Evolutionary conservation across 2,113 vertebrate genomes (phyloP).

Genomic region (Crotophaga sulcirostris): DNA sequence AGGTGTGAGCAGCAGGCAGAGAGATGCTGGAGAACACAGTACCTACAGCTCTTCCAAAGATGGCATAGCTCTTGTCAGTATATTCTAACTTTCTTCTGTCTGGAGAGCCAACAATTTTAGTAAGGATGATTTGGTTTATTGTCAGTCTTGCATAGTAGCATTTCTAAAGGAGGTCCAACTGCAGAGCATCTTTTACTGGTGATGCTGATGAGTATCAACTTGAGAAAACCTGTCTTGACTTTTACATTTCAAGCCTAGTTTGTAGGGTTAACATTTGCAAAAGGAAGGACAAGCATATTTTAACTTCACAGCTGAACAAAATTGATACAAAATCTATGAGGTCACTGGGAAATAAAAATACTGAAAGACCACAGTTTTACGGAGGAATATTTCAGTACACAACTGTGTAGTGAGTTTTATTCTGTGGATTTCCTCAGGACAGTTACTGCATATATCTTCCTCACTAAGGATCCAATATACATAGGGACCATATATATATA

Average conservation of each 20-base stretch:
- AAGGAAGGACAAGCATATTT: not conserved
- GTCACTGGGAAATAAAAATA: not conserved
- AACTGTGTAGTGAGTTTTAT: not conserved
- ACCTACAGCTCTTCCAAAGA: not conserved
- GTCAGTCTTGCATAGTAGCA: not conserved
- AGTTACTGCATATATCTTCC: not conserved
- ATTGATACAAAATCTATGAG: not conserved
- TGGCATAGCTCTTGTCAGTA: not conserved
- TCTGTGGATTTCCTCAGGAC: not conserved
- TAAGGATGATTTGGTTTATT: not conserved
- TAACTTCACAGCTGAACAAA: not conserved
- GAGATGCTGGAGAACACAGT: accelerated
- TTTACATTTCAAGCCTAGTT: not conserved
- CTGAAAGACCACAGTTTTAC: not conserved
- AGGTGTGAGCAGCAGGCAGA: not conserved
- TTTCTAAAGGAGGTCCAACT: not conserved
- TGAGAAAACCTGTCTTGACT: not conserved
- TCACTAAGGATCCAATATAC: not conserved
- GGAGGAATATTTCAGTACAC: not conserved
- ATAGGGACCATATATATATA: too few relatives aligned
- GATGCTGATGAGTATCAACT: not conserved
- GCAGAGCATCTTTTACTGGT: not conserved
- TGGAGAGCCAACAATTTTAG: not conserved
- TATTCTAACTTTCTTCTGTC: not conserved
- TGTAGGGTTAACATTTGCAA: not conserved